These are phyloP conservation scores for Coecobrya sp. DNA, from an alignment of 2,888 invertebrate genomes.

Conservation along the genomic window DNA sequence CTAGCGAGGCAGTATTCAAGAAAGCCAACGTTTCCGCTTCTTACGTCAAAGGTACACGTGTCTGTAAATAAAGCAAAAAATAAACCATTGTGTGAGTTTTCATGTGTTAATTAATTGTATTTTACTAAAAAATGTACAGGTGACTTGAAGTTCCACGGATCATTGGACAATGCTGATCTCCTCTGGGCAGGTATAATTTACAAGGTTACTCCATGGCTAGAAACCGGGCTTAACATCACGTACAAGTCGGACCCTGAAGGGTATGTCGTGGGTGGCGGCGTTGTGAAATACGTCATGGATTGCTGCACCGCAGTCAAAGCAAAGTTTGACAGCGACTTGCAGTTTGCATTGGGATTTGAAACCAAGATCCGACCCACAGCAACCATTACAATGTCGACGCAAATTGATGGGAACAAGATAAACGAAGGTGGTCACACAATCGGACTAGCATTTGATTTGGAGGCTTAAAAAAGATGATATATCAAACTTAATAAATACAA, in stretches of 20 bases:
- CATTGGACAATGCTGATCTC: conserved; percentile 73
- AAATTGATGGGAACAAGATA: conserved; percentile 70
- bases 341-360: conserved; percentile 71
- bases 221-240: conserved; percentile 53
- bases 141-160: conserved; percentile 40
- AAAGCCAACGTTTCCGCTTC: conserved; percentile 73
- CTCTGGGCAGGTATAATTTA: conserved; percentile 58
- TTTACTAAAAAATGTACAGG: background rate
- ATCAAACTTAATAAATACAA: background rate
- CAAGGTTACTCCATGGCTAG: conserved; percentile 49
- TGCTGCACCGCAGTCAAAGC: conserved; percentile 70
- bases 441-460: conserved; percentile 74
- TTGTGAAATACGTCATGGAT: conserved; percentile 68
- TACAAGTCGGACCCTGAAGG: conserved; percentile 74
- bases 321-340: conserved; percentile 65
- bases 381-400: conserved; percentile 70
- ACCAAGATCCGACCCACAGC: conserved; percentile 56
- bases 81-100: too few relatives aligned
- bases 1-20: conserved; percentile 40
- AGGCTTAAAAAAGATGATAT: background rate
- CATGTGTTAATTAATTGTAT: too few relatives aligned
- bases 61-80: too few relatives aligned
- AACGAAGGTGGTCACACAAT: conserved; percentile 75
- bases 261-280: conserved; percentile 46
- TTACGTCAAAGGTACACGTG: conserved; percentile 67